Evolutionary conservation across 2,113 vertebrate genomes (phyloP).

Genomic region (Misgurnus mizolepis): DNA sequence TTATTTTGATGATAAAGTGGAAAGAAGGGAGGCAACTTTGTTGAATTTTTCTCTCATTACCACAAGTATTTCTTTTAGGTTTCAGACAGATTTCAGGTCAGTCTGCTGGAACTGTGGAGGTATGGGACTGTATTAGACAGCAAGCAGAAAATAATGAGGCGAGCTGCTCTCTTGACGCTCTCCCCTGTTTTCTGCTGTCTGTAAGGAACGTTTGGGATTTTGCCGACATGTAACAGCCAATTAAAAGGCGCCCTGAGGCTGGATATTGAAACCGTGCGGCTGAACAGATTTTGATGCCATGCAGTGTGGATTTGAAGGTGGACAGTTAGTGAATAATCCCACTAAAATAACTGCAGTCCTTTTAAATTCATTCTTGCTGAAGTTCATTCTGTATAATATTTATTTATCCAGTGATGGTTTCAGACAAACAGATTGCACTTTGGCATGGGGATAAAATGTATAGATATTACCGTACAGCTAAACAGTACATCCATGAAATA

Average conservation of each 20-base stretch:
- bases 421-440: too few relatives aligned
- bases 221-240: neutral
- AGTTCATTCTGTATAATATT: too few relatives aligned
- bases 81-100: too few relatives aligned
- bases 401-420: too few relatives aligned
- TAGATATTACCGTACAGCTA: too few relatives aligned
- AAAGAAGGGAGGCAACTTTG: too few relatives aligned
- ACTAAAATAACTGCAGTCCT: neutral
- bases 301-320: neutral
- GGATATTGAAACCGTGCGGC: neutral
- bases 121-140: neutral
- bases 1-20: too few relatives aligned
- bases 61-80: too few relatives aligned
- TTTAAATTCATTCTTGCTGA: neutral
- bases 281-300: neutral
- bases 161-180: neutral
- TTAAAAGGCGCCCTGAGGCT: neutral
- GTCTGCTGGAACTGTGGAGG: too few relatives aligned
- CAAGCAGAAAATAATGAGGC: neutral
- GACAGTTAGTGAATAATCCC: neutral
- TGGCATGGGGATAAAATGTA: too few relatives aligned
- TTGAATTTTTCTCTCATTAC: too few relatives aligned
- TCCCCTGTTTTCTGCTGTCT: neutral
- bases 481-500: too few relatives aligned
- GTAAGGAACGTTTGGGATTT: neutral